Percentiles rank a stretch among this genome's conserved stretches.
These are phyloP conservation scores for Pampusana beccarii DNA, from an alignment of 2,113 vertebrate genomes.

Conservation along the genomic window DNA sequence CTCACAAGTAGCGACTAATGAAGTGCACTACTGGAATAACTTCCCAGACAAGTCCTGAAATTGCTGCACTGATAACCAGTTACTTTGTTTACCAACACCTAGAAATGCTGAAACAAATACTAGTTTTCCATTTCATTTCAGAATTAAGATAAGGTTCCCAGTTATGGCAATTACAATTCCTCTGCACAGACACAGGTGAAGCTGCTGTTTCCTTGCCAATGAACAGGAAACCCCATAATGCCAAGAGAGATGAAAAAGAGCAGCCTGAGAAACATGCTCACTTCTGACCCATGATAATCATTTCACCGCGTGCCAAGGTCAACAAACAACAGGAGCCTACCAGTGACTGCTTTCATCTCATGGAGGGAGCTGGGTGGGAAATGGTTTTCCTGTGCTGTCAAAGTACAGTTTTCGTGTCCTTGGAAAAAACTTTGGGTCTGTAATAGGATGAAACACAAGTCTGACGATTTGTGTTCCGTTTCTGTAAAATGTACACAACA, in stretches of 20 bases:
- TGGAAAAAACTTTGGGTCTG: neutral
- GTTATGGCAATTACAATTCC: neutral
- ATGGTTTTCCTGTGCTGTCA: slow-evolving; percentile 17
- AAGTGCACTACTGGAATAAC: neutral
- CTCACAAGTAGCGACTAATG: neutral
- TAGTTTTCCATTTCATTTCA: neutral
- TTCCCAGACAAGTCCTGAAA: neutral
- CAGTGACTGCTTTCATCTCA: slow-evolving; percentile 51
- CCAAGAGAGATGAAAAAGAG: slow-evolving; percentile 37
- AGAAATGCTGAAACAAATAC: neutral
- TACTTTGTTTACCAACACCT: neutral
- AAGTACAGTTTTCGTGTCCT: neutral
- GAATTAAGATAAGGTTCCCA: neutral
- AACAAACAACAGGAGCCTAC: slow-evolving; percentile 53
- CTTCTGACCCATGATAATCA: slow-evolving; percentile 21
- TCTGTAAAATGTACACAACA: fast-evolving
- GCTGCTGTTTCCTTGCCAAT: neutral
- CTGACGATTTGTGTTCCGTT: neutral
- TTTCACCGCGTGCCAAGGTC: slow-evolving; percentile 30
- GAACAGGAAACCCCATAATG: slow-evolving; percentile 47
- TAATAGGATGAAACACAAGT: neutral
- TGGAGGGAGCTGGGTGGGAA: slow-evolving; percentile 35
- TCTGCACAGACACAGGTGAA: slow-evolving; percentile 26
- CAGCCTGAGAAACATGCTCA: slow-evolving; percentile 46
- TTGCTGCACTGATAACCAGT: neutral